Evolutionary conservation across 2,113 vertebrate species (phyloP), one percentile per base, ranked within the genome.

Genomic region (Nothocercus nigrocapillus): DNA sequence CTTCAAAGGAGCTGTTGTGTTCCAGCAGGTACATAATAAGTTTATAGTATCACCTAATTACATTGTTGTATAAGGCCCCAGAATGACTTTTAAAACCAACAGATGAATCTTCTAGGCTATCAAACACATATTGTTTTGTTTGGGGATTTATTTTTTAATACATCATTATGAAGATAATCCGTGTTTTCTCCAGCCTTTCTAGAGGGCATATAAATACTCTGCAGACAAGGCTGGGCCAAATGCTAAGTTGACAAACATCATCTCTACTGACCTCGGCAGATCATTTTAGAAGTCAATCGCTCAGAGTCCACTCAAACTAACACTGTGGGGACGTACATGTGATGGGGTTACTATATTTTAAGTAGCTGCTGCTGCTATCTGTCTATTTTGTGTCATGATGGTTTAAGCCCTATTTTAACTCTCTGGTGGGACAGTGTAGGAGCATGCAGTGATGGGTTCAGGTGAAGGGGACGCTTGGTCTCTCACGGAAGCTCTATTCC

Each of bases 11-110:
- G 61, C 90, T 88, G 47, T 73, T 94, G 83, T 91, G 76, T 69
- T 94, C 92, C 84, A 95, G 86, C 86, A 97, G 92, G 83, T 95
- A 73, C 54, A 45, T 85, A 93, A 85, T n/a, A 80, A 76, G 75
- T 90, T 95, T 87, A 74, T 44, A 72, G 79, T 30, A 81, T 56
- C 81, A 67, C 56, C 75, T 92, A 94, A 90, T 90, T 95, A 61
- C 58, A 56, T 56, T 45, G 30, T 93, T 88, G 78, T 20, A 51
- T 80, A 90, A 95, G 24, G 59, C 80, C 34, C 82, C 93, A 95
- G 74, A 82, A 93, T 73, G 63, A 84, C 81, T 95, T 94, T 51
- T 87, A 74, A 95, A 91, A 76, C 12, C 64, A 89, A 36, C 25
- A 42, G 42, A 69, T 56, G 82, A 36, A 72, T 36, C 61, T 93